phyloP scores from a whole-genome alignment of 1,140 invertebrate species.

The Cylas formicarius region DNA sequence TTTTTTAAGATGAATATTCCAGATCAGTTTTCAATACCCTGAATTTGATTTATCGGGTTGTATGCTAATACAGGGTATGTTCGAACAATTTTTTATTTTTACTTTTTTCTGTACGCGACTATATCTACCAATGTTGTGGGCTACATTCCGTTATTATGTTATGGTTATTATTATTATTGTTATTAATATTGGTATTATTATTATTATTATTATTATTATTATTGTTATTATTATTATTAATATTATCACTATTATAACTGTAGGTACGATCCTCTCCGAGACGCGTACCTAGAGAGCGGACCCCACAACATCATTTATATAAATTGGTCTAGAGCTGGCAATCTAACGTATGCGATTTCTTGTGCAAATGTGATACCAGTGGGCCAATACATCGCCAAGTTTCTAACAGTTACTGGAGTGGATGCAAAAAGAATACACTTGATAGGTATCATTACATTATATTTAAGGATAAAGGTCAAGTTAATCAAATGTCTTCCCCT shows the following conservation, averaged over 20 bases:
- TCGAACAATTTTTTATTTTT: too few species aligned
- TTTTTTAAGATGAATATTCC: too few species aligned
- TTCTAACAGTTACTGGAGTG: conserved; percentile 18
- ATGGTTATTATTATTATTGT: too few species aligned
- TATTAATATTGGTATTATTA: neutral
- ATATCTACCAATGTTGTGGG: too few species aligned
- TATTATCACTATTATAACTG: too few species aligned
- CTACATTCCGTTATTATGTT: too few species aligned
- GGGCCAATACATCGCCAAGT: conserved; percentile 24
- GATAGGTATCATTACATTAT: conserved; percentile 17
- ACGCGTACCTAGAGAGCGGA: conserved; percentile 46
- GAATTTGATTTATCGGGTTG: too few species aligned
- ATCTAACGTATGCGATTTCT: conserved; percentile 18
- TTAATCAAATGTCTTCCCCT: too few species aligned
- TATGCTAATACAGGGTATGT: too few species aligned
- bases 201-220: neutral
- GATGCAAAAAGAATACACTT: conserved; percentile 24
- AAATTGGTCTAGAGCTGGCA: conserved; percentile 42
- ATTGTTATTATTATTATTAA: neutral
- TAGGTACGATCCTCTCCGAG: conserved; percentile 18
- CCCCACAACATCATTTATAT: conserved; percentile 56
- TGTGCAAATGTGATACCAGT: conserved; percentile 23
- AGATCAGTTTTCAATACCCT: too few species aligned
- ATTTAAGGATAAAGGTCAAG: conserved; percentile 2
- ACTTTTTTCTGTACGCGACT: too few species aligned